Conservation (phyloP, 2,888 invertebrate genomes). For the Diarsia dahlii region DNA sequence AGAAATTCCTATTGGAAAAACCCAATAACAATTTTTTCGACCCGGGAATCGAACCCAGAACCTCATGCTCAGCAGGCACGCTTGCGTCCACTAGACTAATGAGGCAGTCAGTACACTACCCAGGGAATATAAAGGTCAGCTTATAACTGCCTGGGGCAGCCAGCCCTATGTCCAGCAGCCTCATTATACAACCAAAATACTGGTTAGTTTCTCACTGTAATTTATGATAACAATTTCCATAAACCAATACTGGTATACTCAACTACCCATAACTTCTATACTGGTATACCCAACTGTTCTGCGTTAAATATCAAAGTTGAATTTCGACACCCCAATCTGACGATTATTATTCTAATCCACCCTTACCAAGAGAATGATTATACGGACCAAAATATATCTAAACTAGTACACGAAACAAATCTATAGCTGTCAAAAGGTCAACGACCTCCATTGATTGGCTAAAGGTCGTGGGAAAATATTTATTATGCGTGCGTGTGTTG, state of each 20-base stretch:
- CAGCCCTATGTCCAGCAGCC: neutral
- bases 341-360: neutral
- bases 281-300: constrained; percentile 1
- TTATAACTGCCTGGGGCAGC: neutral
- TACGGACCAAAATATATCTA: constrained; percentile 15
- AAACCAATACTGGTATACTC: constrained; percentile 23
- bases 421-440: constrained; percentile 46
- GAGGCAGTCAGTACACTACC: too few relatives aligned
- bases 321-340: neutral
- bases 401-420: constrained; percentile 18
- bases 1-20: too few relatives aligned
- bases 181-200: neutral
- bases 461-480: constrained; percentile 61
- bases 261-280: neutral
- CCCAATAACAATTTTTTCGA: too few relatives aligned
- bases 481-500: constrained; percentile 41
- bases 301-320: constrained; percentile 19
- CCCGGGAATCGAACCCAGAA: too few relatives aligned
- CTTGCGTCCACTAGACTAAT: too few relatives aligned
- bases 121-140: neutral
- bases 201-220: neutral
- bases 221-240: constrained; percentile 5
- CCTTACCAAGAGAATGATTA: constrained; percentile 1
- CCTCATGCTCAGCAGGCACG: too few relatives aligned
- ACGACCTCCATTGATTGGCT: constrained; percentile 55